Base-by-base conservation (phyloP, 2,888 invertebrate genomes). In the Eurytoma californica region DNA sequence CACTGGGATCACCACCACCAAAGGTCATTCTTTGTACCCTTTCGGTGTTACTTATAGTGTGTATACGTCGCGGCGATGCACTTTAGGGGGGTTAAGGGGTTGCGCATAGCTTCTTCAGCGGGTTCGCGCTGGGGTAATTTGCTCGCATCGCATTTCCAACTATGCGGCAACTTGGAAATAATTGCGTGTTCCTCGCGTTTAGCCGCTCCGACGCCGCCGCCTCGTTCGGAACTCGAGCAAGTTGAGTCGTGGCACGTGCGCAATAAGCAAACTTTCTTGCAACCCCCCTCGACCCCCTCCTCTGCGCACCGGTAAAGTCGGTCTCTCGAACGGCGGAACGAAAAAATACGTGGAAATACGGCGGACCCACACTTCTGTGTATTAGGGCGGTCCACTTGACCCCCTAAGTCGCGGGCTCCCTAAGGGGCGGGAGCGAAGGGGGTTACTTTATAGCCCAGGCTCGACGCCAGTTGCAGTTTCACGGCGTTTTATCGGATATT, bases 191-290 rank as follows among this genome's bases (percentile, higher is more conserved):
- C 67, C 67, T 61, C 57, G 70, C 60, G 61, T 61, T 39, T 61
- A 61, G 61, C 61, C 61, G 49, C 28, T 53, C 53, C 12, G 55
- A 3, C 30, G 61, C 61, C 61, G 49, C 28, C 61, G 61, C 12
- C 39, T 3, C 30, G 28, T 39, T 63, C 57, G 20, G 28, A 70
- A 51, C 60, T 61, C 24, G 7, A 12, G 39, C 57, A 49, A 58
- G 28, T 53, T 39, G 28, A 58, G 53, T 20, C 65, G 57, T 14
- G 76, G 76, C 80, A 72, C 51, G 67, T 49, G 76, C 51, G 80
- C 80, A 70, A 80, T 76, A 76, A 80, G 66, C 75, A 68, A 80
- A 80, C 75, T 80, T 80, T 61, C 66, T 74, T 61, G 73, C 73
- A 20, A 28, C 20, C 49, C 60, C 47, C 39, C 9, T 9, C 7